Percentiles rank a stretch among this genome's conserved stretches.
phyloP scores from a whole-genome alignment of 2,888 invertebrate genomes.

The Tanytarsus gracilentus region DNA sequence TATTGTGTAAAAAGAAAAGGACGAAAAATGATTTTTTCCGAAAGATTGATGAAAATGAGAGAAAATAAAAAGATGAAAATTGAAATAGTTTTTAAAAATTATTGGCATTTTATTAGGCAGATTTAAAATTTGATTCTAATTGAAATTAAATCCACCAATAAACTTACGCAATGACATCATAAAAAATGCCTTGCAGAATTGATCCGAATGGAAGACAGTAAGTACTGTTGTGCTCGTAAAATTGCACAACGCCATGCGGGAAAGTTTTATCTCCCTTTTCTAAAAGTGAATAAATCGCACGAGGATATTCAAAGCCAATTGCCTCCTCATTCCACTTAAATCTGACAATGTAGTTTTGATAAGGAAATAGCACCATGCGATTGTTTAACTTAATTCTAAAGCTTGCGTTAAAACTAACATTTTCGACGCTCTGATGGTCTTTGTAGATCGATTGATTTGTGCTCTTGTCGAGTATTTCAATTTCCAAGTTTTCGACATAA shows the following conservation, averaged over 20 bases:
- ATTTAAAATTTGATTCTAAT: no score
- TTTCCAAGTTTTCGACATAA: not conserved
- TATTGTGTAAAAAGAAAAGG: no score
- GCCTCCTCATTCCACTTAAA: conserved; percentile 37
- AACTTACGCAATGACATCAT: conserved; percentile 13
- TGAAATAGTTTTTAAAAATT: no score
- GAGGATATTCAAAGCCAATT: conserved; percentile 41
- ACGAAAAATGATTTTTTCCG: no score
- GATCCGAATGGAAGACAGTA: conserved; percentile 14
- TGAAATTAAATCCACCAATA: no score
- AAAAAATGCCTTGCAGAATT: conserved; percentile 21
- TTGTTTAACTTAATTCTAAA: conserved; percentile 35
- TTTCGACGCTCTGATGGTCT: conserved; percentile 17
- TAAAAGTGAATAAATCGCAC: conserved; percentile 37
- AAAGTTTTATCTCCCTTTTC: conserved; percentile 25
- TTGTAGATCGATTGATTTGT: conserved; percentile 6
- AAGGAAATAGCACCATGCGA: conserved; percentile 38
- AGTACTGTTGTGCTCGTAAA: conserved; percentile 7
- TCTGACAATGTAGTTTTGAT: conserved; percentile 38
- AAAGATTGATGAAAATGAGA: no score
- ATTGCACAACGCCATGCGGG: not conserved
- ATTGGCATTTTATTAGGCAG: no score
- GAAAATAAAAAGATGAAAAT: no score
- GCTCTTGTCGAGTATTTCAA: conserved; percentile 14
- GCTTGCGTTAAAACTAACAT: conserved; percentile 29